Evolutionary conservation across 2,888 invertebrate species (phyloP).

Genomic region (Abscondita cerata): DNA sequence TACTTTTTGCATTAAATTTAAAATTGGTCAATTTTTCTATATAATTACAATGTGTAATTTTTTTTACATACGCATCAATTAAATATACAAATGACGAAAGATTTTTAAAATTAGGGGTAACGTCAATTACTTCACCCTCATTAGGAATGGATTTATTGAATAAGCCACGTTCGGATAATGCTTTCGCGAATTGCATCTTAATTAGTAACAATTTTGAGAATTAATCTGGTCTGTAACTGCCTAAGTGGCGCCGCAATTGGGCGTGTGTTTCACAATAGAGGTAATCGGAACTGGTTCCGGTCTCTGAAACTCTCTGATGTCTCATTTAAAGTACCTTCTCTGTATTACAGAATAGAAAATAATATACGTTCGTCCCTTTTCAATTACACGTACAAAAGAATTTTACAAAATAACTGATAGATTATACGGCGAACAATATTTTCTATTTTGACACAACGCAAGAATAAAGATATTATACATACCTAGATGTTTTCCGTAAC

Average conservation of each 20-base stretch:
- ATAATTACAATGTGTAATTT: constrained; percentile 14
- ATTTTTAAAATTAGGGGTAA: constrained; percentile 6
- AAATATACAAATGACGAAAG: neutral
- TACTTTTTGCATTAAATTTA: constrained; percentile 13
- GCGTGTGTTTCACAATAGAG: constrained; percentile 60
- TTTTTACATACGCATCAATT: neutral
- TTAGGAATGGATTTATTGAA: constrained; percentile 45
- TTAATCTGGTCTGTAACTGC: constrained; percentile 58
- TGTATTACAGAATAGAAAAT: constrained; percentile 30
- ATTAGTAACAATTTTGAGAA: constrained; percentile 65
- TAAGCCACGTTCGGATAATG: constrained; percentile 52
- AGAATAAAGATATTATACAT: too few relatives aligned
- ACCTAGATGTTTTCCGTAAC: too few relatives aligned
- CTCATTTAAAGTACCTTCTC: constrained; percentile 53
- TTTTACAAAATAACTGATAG: neutral
- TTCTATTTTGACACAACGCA: neutral
- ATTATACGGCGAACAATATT: neutral
- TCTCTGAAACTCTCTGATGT: constrained; percentile 53
- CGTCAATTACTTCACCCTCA: constrained; percentile 10
- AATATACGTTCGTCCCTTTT: constrained; percentile 36
- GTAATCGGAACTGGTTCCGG: constrained; percentile 60
- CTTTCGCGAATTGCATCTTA: constrained; percentile 63
- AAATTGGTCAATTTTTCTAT: constrained; percentile 11
- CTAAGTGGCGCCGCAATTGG: constrained; percentile 50
- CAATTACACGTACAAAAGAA: constrained; percentile 7